These are phyloP conservation scores for Dinothrombium tinctorium DNA, from an alignment of 1,140 invertebrate genomes.

Conservation along the genomic window DNA sequence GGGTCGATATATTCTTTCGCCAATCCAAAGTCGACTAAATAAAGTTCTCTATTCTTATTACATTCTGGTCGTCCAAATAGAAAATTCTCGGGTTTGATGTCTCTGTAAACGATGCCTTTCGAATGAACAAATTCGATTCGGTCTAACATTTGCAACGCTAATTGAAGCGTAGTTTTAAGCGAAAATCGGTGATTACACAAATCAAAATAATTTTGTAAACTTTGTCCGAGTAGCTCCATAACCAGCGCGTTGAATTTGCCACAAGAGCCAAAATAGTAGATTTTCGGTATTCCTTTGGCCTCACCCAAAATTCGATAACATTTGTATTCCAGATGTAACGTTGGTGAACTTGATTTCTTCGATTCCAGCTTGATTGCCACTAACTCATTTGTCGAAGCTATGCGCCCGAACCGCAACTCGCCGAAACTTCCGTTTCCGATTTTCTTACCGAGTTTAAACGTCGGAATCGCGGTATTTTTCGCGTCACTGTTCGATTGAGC, in stretches of 20 bases:
- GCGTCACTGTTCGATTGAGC: too few relatives aligned
- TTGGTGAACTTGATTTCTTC: not conserved
- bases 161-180: slow-evolving; percentile 11
- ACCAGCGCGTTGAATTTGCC: slow-evolving; percentile 11
- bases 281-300: slow-evolving; percentile 5
- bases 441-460: not conserved
- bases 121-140: slow-evolving; percentile 9
- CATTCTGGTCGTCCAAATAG: too few relatives aligned
- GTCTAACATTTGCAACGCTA: slow-evolving; percentile 12
- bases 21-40: slow-evolving; percentile 29
- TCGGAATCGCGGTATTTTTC: too few relatives aligned
- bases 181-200: slow-evolving; percentile 13
- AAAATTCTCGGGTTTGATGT: too few relatives aligned
- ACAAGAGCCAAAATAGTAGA: slow-evolving; percentile 6
- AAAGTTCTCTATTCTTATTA: too few relatives aligned
- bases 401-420: slow-evolving; percentile 1
- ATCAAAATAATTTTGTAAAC: slow-evolving; percentile 15
- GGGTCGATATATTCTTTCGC: slow-evolving; percentile 36
- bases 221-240: slow-evolving; percentile 16
- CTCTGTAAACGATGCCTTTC: slow-evolving; percentile 14
- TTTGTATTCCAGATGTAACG: slow-evolving; percentile 3
- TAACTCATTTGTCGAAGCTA: not conserved
- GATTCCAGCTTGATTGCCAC: slow-evolving; percentile 11
- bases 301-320: slow-evolving; percentile 7
- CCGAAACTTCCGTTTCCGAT: slow-evolving; percentile 5